phyloP scores from a whole-genome alignment of 2,888 invertebrate species.

The Thymelicus lineola region DNA sequence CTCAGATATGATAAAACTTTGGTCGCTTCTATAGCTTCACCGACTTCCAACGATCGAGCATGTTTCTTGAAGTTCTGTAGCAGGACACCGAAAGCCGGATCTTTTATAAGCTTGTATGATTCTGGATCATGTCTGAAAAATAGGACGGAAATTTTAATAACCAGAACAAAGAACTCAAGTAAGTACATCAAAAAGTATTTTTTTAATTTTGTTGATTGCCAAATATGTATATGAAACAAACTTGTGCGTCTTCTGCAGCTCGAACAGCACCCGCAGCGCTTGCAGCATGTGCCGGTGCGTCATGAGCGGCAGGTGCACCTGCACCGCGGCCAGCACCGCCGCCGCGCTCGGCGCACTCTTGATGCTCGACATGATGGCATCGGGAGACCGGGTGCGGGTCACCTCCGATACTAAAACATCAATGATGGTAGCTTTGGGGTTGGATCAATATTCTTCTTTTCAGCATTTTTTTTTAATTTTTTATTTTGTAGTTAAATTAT shows the following conservation, averaged over 20 bases:
- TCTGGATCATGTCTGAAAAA: slow-evolving; percentile 47
- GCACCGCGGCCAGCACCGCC: slow-evolving; percentile 78
- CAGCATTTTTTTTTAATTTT: too few species aligned
- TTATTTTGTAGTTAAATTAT: too few species aligned
- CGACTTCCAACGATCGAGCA: slow-evolving; percentile 78
- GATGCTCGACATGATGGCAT: slow-evolving; percentile 75
- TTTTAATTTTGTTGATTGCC: too few species aligned
- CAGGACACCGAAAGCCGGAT: slow-evolving; percentile 85
- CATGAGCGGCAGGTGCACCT: slow-evolving; percentile 68
- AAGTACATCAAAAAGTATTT: too few species aligned
- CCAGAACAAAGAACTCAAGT: too few species aligned
- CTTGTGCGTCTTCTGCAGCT: slow-evolving; percentile 82
- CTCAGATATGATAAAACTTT: slow-evolving; percentile 85
- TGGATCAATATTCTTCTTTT: too few species aligned
- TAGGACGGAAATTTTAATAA: background rate
- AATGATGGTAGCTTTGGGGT: background rate
- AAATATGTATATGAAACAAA: slow-evolving; percentile 47
- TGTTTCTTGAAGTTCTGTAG: slow-evolving; percentile 84
- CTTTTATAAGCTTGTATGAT: slow-evolving; percentile 72
- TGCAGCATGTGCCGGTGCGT: slow-evolving; percentile 84
- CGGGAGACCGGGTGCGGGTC: slow-evolving; percentile 56
- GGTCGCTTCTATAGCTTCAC: slow-evolving; percentile 85
- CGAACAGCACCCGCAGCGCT: slow-evolving; percentile 83
- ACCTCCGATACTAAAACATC: slow-evolving; percentile 57
- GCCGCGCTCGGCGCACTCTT: slow-evolving; percentile 69